Evolutionary conservation across 2,888 invertebrate species (phyloP), one percentile per base, ranked within the genome.

Genomic region (Morpho achilles): DNA sequence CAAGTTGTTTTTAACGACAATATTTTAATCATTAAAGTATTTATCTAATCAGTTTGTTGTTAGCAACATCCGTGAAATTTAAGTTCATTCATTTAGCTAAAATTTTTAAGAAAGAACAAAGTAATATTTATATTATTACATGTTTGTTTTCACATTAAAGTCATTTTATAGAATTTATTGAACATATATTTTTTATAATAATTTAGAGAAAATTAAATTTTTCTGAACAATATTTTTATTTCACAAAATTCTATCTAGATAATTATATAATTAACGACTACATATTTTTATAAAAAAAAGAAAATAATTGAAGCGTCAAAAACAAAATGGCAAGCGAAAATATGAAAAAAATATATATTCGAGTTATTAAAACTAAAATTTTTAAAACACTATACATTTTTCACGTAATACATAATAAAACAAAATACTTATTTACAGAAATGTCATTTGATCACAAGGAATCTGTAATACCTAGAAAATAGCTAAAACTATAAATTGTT

Each of bases 321-420:
- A 68, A 61, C 59, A 50, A 71, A 76, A 82, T 80, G 85, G 85
- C 84, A 85, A 84, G 84, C 73, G 68, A 68, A 67, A 71, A 59
- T 69, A n/a, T 49, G 41, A 44, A 39, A 16, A 7, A 44, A 10
- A 63, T 65, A 68, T 65, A 72, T 80, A 83, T 84, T 83, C 79
- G 81, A 82, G 80, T 56, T 54, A 23, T 53, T 50, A 51, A 71
- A 68, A 65, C 65, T 69, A 73, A 70, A 69, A 32, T 32, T 43
- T 8, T 61, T 64, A 64, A 50, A 56, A 54, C 50, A 53, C 45
- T 40, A 32, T 56, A 63, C 45, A 58, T 51, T 50, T 32, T 61
- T 40, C 49, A 55, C 56, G 62, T 53, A 61, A 53, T 22, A 63
- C 56, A 47, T 61, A 60, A 49, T 32, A 32, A 59, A 68, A 62